Conservation (phyloP, 1,140 invertebrate species). For the Drosophila micromelanica region DNA sequence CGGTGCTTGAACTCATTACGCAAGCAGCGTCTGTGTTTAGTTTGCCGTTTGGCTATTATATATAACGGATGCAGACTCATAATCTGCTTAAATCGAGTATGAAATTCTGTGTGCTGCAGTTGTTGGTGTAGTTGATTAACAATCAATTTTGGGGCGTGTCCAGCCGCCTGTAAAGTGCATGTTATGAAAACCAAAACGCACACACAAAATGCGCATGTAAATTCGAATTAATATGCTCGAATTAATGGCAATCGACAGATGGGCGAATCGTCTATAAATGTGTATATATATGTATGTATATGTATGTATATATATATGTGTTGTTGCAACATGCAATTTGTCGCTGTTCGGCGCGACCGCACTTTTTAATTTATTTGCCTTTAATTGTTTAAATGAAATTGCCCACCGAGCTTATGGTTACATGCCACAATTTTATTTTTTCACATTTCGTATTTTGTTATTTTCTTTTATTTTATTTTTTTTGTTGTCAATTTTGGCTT, state of each 20-base stretch:
- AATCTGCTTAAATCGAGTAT: slow-evolving; percentile 34
- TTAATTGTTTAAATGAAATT: slow-evolving; percentile 79
- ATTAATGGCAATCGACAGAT: slow-evolving; percentile 72
- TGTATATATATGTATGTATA: neutral
- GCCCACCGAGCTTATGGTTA: slow-evolving; percentile 50
- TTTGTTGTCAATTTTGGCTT: neutral
- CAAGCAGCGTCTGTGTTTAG: neutral
- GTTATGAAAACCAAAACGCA: slow-evolving; percentile 60
- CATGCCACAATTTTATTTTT: slow-evolving; percentile 39
- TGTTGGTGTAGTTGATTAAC: slow-evolving; percentile 63
- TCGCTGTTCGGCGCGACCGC: slow-evolving; percentile 61
- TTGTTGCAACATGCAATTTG: slow-evolving; percentile 58
- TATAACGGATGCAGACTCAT: slow-evolving; percentile 18
- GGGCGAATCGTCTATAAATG: slow-evolving; percentile 14
- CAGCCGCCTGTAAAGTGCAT: slow-evolving; percentile 36
- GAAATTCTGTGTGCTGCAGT: slow-evolving; percentile 3
- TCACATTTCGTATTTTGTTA: neutral
- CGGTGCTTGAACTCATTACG: neutral
- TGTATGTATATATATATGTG: neutral
- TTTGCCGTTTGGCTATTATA: neutral
- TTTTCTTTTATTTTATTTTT: neutral
- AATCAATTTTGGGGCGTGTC: slow-evolving; percentile 39
- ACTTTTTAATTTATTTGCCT: slow-evolving; percentile 78
- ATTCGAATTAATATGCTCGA: slow-evolving; percentile 74
- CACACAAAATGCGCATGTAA: slow-evolving; percentile 59